Percentiles rank a stretch among this genome's conserved stretches.
Conservation (phyloP, 2,888 invertebrate genomes). For the Deroplatys truncata region DNA sequence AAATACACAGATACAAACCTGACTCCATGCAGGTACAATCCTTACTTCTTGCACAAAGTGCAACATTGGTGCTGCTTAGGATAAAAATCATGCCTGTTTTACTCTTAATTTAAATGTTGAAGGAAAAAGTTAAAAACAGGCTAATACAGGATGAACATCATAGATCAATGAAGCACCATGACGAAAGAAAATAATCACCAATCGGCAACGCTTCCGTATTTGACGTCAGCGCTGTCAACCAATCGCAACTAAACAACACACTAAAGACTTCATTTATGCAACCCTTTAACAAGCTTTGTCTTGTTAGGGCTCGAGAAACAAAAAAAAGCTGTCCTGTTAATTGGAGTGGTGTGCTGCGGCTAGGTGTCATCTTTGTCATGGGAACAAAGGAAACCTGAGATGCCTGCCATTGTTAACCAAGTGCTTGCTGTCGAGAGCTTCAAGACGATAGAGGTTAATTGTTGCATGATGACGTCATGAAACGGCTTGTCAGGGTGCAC, state of each 20-base stretch:
- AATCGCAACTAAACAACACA: not conserved
- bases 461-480: slow-evolving; percentile 19
- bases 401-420: not conserved
- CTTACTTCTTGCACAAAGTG: too few relatives aligned
- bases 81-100: too few relatives aligned
- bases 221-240: not conserved
- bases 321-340: slow-evolving; percentile 9
- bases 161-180: not conserved
- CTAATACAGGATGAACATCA: not conserved
- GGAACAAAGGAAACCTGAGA: slow-evolving; percentile 3
- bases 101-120: not conserved
- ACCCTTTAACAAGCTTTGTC: not conserved
- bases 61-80: too few relatives aligned
- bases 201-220: not conserved
- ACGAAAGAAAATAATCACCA: not conserved
- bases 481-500: not conserved
- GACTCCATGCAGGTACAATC: too few relatives aligned
- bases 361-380: slow-evolving; percentile 11
- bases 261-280: slow-evolving; percentile 4
- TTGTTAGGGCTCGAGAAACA: not conserved
- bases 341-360: slow-evolving; percentile 2
- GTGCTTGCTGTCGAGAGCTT: not conserved
- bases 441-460: slow-evolving; percentile 17
- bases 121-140: not conserved
- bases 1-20: too few relatives aligned